Evolutionary conservation across 2,888 invertebrate species (phyloP).

Genomic region (Metallyticus violacea): DNA sequence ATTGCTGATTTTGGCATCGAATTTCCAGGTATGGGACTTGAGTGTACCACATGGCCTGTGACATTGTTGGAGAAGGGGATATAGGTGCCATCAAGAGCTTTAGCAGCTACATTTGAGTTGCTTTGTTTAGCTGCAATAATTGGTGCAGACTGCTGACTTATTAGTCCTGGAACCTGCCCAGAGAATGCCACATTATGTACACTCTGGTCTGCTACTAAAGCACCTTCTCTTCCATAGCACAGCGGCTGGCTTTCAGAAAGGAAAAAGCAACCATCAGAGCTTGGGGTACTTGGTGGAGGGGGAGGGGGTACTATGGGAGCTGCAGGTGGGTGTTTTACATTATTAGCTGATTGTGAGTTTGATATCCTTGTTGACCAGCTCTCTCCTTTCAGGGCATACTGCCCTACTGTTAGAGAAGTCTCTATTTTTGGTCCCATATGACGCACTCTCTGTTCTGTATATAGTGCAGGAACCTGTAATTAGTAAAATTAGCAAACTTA

Average conservation of each 20-base stretch:
- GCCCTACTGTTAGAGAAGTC: background rate
- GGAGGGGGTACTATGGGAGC: conserved; percentile 21
- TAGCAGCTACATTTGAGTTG: background rate
- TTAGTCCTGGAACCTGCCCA: background rate
- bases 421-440: background rate
- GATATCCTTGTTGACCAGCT: background rate
- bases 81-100: background rate
- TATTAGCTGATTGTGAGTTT: conserved; percentile 22
- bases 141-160: background rate
- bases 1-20: conserved; percentile 28
- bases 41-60: background rate
- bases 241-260: background rate
- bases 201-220: background rate
- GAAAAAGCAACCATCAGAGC: background rate
- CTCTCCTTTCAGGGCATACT: background rate
- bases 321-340: conserved; percentile 10
- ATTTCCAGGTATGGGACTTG: conserved; percentile 15
- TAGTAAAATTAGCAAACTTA: background rate
- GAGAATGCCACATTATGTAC: conserved; percentile 11
- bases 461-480: conserved; percentile 19
- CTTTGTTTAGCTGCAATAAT: background rate
- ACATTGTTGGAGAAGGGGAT: background rate
- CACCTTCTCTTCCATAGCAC: background rate
- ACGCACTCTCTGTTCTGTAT: background rate
- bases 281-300: background rate